Evolutionary conservation across 2,797 vertebrate genomes (phyloP), one percentile per base, ranked within the genome.

Genomic region (Sebastes taczanowskii): DNA sequence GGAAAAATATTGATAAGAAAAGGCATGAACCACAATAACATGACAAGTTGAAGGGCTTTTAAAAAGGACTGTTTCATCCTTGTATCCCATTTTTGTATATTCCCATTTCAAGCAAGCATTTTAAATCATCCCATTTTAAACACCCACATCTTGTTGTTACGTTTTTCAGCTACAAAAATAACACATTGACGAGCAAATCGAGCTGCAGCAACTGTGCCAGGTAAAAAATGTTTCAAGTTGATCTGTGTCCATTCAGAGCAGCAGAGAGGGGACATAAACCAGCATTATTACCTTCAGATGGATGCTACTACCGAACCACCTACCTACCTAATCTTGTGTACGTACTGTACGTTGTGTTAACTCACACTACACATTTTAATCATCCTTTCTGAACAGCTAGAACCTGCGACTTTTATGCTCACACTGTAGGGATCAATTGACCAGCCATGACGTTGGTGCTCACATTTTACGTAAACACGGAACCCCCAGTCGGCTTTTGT

Each of bases 401-500:
- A 42, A 42, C 5, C 38, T 42, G 38, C 6, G 13, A 42, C 38
- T 42, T 42, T 42, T 42, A 42, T 42, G 38, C 38, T 42, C 38
- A 42, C 38, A 16, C 38, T 16, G 38, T 42, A 42, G 13, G 38
- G 38, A 42, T 42, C 38, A 42, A 42, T 42, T 42, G 13, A 42
- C 13, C 0, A 8, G 5, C 27, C 1, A 6, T 13, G 30, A 22
- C 30, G 0, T 18, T 18, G 27, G 14, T 53, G 46, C 49, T 32
- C 49, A 2, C 6, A 10, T 5, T 5, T 11, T 0, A 6, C 4
- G 7, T 25, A 6, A 11, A 25, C 22, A 38, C 9, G 0, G 23
- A 70, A 13, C 1, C 13, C 20, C 7, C 20, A 6, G 20, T 52
- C 2, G 3, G 23, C 35, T 60, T 71, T 42, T 14, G 10, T 9